A percentile compares a stretch with the other conserved stretches of the same genome.
Evolutionary conservation across 2,797 vertebrate species (phyloP).

Genomic region (Chiloscyllium punctatum): DNA sequence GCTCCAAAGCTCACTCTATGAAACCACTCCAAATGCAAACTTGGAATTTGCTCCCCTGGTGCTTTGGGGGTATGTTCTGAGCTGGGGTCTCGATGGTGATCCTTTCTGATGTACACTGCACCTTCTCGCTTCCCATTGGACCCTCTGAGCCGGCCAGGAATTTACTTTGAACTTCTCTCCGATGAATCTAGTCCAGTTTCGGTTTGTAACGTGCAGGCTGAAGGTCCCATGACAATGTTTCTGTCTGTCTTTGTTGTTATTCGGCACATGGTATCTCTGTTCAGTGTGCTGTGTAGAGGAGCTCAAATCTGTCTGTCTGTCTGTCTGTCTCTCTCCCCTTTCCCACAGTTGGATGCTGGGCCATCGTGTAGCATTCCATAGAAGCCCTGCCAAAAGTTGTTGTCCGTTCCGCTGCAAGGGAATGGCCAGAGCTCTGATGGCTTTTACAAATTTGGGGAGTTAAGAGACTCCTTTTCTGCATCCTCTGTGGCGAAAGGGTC

Average conservation of each 20-base stretch:
- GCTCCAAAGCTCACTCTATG: no score
- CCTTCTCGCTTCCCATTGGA: background rate
- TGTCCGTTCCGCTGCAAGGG: background rate
- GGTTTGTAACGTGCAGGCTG: background rate
- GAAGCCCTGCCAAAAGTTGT: background rate
- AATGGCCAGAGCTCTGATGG: background rate
- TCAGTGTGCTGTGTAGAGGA: background rate
- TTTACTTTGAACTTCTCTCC: background rate
- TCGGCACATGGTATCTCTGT: no score
- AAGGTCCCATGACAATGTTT: background rate
- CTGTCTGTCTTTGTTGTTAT: background rate
- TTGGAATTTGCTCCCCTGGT: background rate
- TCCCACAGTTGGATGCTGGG: background rate
- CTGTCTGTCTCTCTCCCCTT: background rate
- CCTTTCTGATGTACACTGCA: background rate
- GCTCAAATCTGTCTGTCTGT: background rate
- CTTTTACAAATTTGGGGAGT: background rate
- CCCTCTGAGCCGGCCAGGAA: background rate
- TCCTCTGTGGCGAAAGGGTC: background rate
- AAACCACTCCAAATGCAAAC: background rate
- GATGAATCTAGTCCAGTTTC: background rate
- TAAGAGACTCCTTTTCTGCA: background rate
- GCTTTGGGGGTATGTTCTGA: background rate
- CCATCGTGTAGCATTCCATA: no score
- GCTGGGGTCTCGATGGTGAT: background rate